Percentiles rank a stretch among this genome's conserved stretches.
Conservation (phyloP, 2,888 invertebrate genomes). For the Arenicola marina region DNA sequence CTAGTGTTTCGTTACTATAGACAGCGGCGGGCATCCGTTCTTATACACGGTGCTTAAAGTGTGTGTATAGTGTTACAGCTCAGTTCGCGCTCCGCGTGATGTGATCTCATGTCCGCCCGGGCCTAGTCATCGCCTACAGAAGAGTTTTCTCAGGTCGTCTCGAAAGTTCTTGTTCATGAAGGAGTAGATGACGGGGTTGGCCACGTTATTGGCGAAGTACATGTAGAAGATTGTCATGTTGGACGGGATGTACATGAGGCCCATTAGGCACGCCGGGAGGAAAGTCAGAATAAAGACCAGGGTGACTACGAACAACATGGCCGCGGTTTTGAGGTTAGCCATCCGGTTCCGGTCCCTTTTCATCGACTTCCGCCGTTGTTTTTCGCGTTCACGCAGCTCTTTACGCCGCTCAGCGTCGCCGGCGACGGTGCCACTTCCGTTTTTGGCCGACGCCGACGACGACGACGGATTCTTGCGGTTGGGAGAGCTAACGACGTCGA, state of each 20-base stretch:
- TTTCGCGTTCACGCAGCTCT: constrained; percentile 38
- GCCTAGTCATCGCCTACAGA: constrained; percentile 6
- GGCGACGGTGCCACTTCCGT: background rate
- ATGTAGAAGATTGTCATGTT: constrained; percentile 55
- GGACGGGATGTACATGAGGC: constrained; percentile 36
- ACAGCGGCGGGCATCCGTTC: too few relatives aligned
- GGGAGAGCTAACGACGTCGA: background rate
- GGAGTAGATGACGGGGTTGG: constrained; percentile 60
- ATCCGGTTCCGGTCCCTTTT: constrained; percentile 33
- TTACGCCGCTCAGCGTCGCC: constrained; percentile 15
- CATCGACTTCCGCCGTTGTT: constrained; percentile 23
- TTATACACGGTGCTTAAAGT: too few relatives aligned
- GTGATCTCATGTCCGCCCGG: background rate
- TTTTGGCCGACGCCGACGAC: background rate
- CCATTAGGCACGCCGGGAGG: constrained; percentile 54
- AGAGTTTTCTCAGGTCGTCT: constrained; percentile 46
- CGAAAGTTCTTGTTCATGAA: constrained; percentile 60
- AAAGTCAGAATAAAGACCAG: constrained; percentile 56
- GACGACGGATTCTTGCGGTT: constrained; percentile 1
- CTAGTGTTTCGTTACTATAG: too few relatives aligned
- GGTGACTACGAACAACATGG: constrained; percentile 59
- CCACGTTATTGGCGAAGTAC: constrained; percentile 60
- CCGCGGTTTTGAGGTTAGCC: constrained; percentile 56
- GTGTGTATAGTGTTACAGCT: too few relatives aligned
- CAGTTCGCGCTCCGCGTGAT: too few relatives aligned